phyloP scores from a whole-genome alignment of 1,140 invertebrate genomes.

The Cotesia chilonis region DNA sequence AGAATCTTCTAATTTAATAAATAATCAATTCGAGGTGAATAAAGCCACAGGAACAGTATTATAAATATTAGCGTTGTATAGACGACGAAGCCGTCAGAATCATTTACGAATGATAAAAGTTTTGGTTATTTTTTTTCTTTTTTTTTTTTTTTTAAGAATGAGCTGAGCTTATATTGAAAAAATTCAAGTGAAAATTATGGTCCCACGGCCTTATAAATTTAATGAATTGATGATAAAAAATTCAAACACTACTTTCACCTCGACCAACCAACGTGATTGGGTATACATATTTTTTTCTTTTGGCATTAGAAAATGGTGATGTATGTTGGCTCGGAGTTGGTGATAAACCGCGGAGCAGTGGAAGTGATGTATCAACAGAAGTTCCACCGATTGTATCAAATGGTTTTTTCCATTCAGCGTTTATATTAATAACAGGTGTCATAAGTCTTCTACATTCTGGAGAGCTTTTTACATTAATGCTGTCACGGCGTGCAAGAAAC shows the following conservation, averaged over 20 bases:
- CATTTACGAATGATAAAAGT: not conserved
- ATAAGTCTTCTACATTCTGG: slow-evolving; percentile 58
- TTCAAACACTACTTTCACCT: slow-evolving; percentile 69
- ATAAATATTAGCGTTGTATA: too few relatives aligned
- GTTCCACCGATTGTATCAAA: slow-evolving; percentile 47
- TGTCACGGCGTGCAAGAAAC: slow-evolving; percentile 52
- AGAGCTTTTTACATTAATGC: slow-evolving; percentile 55
- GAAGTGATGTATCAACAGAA: slow-evolving; percentile 66
- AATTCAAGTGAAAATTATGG: slow-evolving; percentile 22
- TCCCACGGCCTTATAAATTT: slow-evolving; percentile 28
- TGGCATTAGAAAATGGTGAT: slow-evolving; percentile 68
- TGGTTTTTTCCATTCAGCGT: slow-evolving; percentile 60
- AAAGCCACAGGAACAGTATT: too few relatives aligned
- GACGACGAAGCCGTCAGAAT: too few relatives aligned
- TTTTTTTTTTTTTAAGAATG: not conserved
- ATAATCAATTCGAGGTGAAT: too few relatives aligned
- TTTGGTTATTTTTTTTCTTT: not conserved
- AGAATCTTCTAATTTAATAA: too few relatives aligned
- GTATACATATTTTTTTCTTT: slow-evolving; percentile 71
- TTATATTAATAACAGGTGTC: slow-evolving; percentile 63
- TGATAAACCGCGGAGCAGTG: slow-evolving; percentile 67
- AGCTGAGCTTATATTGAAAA: not conserved
- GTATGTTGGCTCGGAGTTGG: slow-evolving; percentile 60
- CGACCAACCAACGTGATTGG: slow-evolving; percentile 66
- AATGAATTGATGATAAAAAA: not conserved